Conservation (phyloP, 2,888 invertebrate species). For the Aethes cnicana region DNA sequence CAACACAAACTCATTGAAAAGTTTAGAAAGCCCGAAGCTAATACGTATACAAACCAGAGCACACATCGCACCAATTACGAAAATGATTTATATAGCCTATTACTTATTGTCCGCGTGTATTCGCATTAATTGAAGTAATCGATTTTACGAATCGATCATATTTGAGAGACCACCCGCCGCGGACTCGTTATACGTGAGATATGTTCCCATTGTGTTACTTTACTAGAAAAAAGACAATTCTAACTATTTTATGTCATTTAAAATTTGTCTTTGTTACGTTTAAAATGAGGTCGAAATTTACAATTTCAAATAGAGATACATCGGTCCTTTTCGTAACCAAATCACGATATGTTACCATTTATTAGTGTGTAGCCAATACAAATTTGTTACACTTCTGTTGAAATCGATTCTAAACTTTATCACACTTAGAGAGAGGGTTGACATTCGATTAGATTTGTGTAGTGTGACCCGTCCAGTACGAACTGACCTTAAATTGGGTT, state of each 20-base stretch:
- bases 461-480: not conserved
- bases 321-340: too few species aligned
- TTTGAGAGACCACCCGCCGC: constrained; percentile 36
- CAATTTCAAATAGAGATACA: too few species aligned
- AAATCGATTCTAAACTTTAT: not conserved
- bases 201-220: constrained; percentile 26
- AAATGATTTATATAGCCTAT: constrained; percentile 54
- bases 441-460: not conserved
- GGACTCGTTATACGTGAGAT: constrained; percentile 32
- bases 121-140: constrained; percentile 52
- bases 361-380: constrained; percentile 22
- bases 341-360: constrained; percentile 31
- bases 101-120: constrained; percentile 53
- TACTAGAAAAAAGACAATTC: too few species aligned
- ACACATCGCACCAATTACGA: constrained; percentile 43
- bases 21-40: constrained; percentile 24
- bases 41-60: constrained; percentile 37
- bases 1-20: constrained; percentile 8
- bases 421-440: not conserved
- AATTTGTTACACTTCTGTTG: constrained; percentile 26
- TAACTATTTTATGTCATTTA: too few species aligned
- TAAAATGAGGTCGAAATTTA: too few species aligned
- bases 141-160: constrained; percentile 44
- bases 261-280: too few species aligned
- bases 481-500: constrained; percentile 14